Percentiles rank a stretch among this genome's conserved stretches.
Conservation (phyloP, 2,888 invertebrate species). For the Drosophila engyochracea region DNA sequence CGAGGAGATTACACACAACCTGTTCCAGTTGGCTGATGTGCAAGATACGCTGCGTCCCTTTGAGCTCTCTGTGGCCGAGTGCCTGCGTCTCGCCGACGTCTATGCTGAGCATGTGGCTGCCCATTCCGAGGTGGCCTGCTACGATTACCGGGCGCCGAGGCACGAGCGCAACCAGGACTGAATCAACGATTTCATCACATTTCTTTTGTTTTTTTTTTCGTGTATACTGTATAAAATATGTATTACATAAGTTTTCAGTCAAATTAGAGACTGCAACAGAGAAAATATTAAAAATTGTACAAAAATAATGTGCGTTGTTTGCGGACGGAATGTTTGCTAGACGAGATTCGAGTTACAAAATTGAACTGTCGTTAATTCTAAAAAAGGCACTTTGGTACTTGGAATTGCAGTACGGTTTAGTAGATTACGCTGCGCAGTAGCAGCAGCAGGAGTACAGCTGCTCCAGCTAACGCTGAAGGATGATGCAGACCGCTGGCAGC, state of each 20-base stretch:
- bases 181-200: conserved; percentile 42
- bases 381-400: conserved; percentile 51
- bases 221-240: conserved; percentile 66
- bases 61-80: conserved; percentile 92
- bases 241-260: conserved; percentile 65
- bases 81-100: conserved; percentile 90
- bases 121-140: conserved; percentile 88
- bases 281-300: conserved; percentile 43
- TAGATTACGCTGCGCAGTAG: conserved; percentile 11
- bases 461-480: conserved; percentile 24
- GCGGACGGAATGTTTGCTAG: conserved; percentile 68
- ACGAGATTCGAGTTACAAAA: conserved; percentile 61
- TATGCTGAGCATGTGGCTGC: conserved; percentile 90
- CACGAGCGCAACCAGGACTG: conserved; percentile 2
- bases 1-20: conserved; percentile 88
- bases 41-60: conserved; percentile 90
- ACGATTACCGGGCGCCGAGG: conserved; percentile 89
- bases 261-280: conserved; percentile 49
- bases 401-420: conserved; percentile 1
- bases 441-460: conserved; percentile 31
- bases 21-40: conserved; percentile 91
- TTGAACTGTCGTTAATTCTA: conserved; percentile 53
- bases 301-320: conserved; percentile 29
- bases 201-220: conserved; percentile 8
- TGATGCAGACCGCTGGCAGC: conserved; percentile 64